A percentile compares a stretch with the other conserved stretches of the same genome.
Conservation (phyloP, 2,888 invertebrate genomes). For the Crocallis elinguaria region DNA sequence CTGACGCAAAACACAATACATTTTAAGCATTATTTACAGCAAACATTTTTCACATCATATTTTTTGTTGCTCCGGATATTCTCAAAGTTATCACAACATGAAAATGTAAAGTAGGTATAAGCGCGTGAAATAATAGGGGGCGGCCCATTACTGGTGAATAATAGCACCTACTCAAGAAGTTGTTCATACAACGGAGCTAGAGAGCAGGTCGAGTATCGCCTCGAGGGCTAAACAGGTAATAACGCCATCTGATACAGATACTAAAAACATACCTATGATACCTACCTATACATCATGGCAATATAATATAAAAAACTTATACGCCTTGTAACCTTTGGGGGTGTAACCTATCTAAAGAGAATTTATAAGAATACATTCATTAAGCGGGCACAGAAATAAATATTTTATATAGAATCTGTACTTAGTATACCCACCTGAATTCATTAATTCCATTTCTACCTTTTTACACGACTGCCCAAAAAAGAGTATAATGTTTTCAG, state of each 20-base stretch:
- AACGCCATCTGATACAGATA: slow-evolving; percentile 36
- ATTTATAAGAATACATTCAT: no score
- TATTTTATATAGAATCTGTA: no score
- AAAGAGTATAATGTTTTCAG: no score
- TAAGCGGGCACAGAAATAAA: no score
- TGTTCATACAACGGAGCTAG: slow-evolving; percentile 23
- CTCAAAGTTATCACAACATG: slow-evolving; percentile 14
- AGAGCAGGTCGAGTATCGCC: slow-evolving; percentile 30
- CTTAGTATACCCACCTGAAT: no score
- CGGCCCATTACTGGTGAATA: slow-evolving; percentile 27
- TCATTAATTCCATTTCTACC: no score
- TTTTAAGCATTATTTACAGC: not conserved
- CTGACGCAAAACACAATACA: not conserved
- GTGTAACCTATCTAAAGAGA: no score
- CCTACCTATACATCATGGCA: no score
- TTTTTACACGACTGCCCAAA: no score
- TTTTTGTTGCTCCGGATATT: slow-evolving; percentile 5
- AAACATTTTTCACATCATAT: slow-evolving; percentile 1
- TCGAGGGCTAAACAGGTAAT: slow-evolving; percentile 33
- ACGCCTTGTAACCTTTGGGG: no score
- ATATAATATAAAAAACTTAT: no score
- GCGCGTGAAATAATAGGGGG: slow-evolving; percentile 24
- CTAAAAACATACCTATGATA: slow-evolving; percentile 32
- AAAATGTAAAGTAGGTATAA: slow-evolving; percentile 14
- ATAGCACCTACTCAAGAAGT: slow-evolving; percentile 25